Base-by-base conservation (phyloP, 2,113 vertebrate species). In the Harpagus bidentatus region DNA sequence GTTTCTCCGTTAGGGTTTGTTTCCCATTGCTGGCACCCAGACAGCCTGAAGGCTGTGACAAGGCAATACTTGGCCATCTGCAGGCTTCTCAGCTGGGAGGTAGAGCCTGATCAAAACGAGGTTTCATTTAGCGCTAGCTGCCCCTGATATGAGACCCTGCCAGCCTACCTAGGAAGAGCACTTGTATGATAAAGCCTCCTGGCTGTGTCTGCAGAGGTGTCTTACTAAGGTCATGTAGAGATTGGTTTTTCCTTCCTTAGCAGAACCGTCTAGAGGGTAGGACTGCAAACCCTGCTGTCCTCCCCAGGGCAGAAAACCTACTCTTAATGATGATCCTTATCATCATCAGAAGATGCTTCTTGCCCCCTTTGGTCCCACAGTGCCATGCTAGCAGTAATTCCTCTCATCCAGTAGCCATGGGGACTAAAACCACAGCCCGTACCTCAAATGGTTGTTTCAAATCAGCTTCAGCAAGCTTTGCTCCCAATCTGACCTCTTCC, bases 391-490 rank as follows among this genome's bases (percentile, higher is more conserved):
- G 47, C 47, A 69, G 43, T 56, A 91, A 6, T 69, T 82, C 52
- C 13, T 80, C 40, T 76, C 36, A 45, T 80, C 28, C 34, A 36
- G 22, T 43, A 65, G 45, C 2, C 32, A 20, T 31, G 50, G 61
- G 8, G 71, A 71, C 63, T 84, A 63, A 66, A 93, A 26, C 16
- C 40, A 47, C 52, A 85, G 89, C 48, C 47, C 52, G 31, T 78
- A 63, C 13, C 22, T 91, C 50, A 87, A 76, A 31, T 9, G 17
- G 61, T 19, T 76, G 38, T 87, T 95, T 82, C 78, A 96, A 96
- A 76, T 71, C 65, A 43, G 38, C 50, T 89, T 65, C 81, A 82
- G 73, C 52, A 82, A 65, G 53, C n/a, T 93, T 61, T 90, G 65
- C 43, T 89, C 43, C 40, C 8, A 56, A 55, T 78, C 61, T 88